Base-by-base conservation (phyloP, 1,140 invertebrate species). In the Orchestia grillus region DNA sequence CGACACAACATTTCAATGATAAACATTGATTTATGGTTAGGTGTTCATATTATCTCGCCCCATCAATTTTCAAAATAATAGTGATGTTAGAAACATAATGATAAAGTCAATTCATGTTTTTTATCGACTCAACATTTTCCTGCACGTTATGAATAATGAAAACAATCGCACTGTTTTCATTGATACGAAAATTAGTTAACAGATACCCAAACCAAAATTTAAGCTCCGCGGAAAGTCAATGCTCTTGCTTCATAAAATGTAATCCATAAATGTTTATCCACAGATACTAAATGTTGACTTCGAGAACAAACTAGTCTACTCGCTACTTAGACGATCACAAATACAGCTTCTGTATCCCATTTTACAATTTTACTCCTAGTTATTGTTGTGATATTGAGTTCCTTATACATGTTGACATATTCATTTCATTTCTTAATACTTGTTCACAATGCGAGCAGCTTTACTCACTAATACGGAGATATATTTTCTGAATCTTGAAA, bases 401-500 rank as follows among this genome's bases (percentile, higher is more conserved):
- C 19, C 62, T 77, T 77, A 77, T 28, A 36, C 1, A 77, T 53
- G 36, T 77, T 23, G n/a, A n/a, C n/a, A n/a, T 36, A 36, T 77
- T 77, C 1, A 77, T 77, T 77, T 36, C 15, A 77, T 36, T 77
- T 77, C 62, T 36, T 23, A 28, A 36, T 77, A 36, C 15, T 8
- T 77, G 11, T 15, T 36, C 62, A 77, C 11, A 28, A 77, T 36
- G 62, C 62, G 62, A 77, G 62, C 28, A 23, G 62, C 28, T 77
- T 94, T 94, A 94, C 92, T 94, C 92, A 94, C 92, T 94, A 94
- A 47, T 11, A 45, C 43, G 43, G 44, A 94, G 92, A 15, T 16
- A 47, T 94, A 94, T 94, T 90, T 90, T 90, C 41, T 42, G 4
- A 19, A 28, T 90, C 88, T 90, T 90, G 88, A 11, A 42, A 90